phyloP scores from a whole-genome alignment of 2,888 invertebrate genomes.

The Cryptophagus acutangulus region DNA sequence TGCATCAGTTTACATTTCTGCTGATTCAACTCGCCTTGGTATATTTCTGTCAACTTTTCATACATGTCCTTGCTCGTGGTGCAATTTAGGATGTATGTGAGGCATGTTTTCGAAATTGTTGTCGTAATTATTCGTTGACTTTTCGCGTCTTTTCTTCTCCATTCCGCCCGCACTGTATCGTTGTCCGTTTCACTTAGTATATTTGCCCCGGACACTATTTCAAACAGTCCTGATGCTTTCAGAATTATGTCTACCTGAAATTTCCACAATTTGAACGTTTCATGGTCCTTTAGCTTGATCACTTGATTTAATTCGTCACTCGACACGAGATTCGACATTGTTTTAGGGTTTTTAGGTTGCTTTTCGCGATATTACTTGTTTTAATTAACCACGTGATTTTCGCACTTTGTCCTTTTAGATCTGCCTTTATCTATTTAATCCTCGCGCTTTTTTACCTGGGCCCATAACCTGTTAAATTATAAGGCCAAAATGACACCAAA shows the following conservation, averaged over 20 bases:
- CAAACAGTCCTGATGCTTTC: conserved; percentile 4
- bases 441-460: no score
- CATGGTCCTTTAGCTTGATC: conserved; percentile 4
- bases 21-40: not conserved
- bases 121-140: not conserved
- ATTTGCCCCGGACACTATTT: conserved; percentile 1
- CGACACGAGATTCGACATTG: no score
- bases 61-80: conserved; percentile 2
- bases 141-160: not conserved
- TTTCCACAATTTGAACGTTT: conserved; percentile 8
- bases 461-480: no score
- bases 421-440: no score
- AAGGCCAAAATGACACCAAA: no score
- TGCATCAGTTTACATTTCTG: not conserved
- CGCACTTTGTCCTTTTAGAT: no score
- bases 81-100: conserved; percentile 1
- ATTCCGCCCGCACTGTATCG: not conserved
- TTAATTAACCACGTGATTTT: no score
- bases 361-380: no score
- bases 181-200: not conserved
- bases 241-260: conserved; percentile 5
- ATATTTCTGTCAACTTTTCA: not conserved
- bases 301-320: conserved; percentile 7
- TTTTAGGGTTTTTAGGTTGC: no score
- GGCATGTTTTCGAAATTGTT: conserved; percentile 2